phyloP scores from a whole-genome alignment of 2,888 invertebrate genomes.

The Drosophila tanythrix region DNA sequence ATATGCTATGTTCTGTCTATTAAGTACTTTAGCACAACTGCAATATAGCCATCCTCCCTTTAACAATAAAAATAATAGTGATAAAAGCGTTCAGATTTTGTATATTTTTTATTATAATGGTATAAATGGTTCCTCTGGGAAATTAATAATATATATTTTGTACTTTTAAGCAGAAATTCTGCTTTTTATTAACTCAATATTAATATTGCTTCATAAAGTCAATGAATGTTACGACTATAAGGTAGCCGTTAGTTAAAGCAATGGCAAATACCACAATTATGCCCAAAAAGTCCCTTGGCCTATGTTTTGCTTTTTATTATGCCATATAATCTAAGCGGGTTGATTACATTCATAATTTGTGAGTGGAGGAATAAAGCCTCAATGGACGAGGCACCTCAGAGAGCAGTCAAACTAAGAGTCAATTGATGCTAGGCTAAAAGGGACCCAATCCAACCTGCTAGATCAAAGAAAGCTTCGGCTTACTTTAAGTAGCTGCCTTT shows the following conservation, averaged over 20 bases:
- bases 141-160: not conserved
- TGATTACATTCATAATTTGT: slow-evolving; percentile 47
- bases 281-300: not conserved
- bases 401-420: slow-evolving; percentile 52
- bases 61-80: not conserved
- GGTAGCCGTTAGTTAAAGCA: not conserved
- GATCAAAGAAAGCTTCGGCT: slow-evolving; percentile 39
- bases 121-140: not conserved
- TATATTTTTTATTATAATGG: not conserved
- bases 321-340: slow-evolving; percentile 7
- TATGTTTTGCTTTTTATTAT: slow-evolving; percentile 4
- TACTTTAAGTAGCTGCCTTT: slow-evolving; percentile 38
- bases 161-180: not conserved
- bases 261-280: not conserved
- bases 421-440: slow-evolving; percentile 38
- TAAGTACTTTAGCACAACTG: not conserved
- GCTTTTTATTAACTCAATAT: not conserved
- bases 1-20: not conserved
- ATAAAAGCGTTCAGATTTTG: not conserved
- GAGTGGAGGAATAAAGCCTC: slow-evolving; percentile 6
- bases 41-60: not conserved
- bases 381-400: slow-evolving; percentile 34
- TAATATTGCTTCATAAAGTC: not conserved
- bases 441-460: slow-evolving; percentile 23
- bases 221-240: not conserved